Evolutionary conservation across 2,797 vertebrate species (phyloP).

Genomic region (Botia almorhae): DNA sequence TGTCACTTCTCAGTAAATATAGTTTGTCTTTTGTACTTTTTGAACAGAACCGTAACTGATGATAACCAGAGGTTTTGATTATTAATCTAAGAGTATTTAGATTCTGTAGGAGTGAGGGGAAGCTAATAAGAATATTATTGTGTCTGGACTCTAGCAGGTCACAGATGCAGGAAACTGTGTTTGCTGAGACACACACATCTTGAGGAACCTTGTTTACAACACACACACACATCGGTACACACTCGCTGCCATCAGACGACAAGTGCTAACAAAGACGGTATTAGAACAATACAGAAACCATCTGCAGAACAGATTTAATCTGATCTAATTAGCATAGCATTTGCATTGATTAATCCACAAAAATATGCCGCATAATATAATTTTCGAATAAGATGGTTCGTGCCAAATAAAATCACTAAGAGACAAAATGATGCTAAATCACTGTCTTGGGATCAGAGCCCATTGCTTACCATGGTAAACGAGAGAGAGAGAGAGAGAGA

Average conservation of each 20-base stretch:
- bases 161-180: neutral
- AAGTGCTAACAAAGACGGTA: conserved; percentile 30
- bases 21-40: neutral
- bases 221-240: conserved; percentile 9
- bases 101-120: neutral
- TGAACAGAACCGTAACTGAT: neutral
- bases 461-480: neutral
- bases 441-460: conserved; percentile 20
- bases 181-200: conserved; percentile 16
- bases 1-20: neutral
- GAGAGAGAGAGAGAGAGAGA: conserved; percentile 5
- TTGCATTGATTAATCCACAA: conserved; percentile 58
- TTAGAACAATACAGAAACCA: conserved; percentile 56
- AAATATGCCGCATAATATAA: conserved; percentile 41
- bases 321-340: conserved; percentile 51
- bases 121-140: neutral
- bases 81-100: neutral
- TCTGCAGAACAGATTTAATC: conserved; percentile 50
- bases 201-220: conserved; percentile 24
- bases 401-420: conserved; percentile 36
- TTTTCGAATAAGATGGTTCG: conserved; percentile 24
- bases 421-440: conserved; percentile 44
- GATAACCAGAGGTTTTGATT: neutral
- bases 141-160: neutral
- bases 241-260: conserved; percentile 23